phyloP scores from a whole-genome alignment of 2,113 vertebrate species.

The Rhynchomys soricoides region DNA sequence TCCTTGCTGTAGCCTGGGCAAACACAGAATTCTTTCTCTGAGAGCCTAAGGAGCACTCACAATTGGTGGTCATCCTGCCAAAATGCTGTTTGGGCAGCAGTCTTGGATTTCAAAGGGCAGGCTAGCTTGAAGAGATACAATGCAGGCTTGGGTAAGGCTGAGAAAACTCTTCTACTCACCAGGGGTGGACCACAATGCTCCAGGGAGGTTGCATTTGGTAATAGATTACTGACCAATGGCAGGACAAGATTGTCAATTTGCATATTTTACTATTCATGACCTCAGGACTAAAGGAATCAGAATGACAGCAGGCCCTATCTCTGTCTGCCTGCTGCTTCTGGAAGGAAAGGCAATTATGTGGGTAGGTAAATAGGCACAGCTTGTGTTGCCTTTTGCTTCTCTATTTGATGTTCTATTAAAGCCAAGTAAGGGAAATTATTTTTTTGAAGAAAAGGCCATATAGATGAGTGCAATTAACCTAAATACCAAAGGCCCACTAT shows the following conservation, averaged over 20 bases:
- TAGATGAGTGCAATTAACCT: neutral
- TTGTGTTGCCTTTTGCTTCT: neutral
- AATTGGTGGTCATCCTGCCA: neutral
- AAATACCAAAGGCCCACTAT: neutral
- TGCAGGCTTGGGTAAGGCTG: slow-evolving; percentile 54
- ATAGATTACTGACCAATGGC: slow-evolving; percentile 66
- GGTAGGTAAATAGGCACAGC: neutral
- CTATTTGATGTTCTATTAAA: neutral
- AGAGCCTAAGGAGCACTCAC: neutral
- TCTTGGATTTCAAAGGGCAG: slow-evolving; percentile 65
- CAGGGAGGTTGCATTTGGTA: slow-evolving; percentile 58
- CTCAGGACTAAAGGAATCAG: slow-evolving; percentile 36
- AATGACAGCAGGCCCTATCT: slow-evolving; percentile 24
- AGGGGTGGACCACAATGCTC: neutral
- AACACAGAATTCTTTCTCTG: slow-evolving; percentile 26
- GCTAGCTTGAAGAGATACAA: slow-evolving; percentile 26
- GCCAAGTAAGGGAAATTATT: neutral
- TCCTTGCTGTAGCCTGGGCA: slow-evolving; percentile 57
- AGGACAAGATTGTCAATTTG: slow-evolving; percentile 32
- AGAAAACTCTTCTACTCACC: neutral
- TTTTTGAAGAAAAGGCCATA: neutral
- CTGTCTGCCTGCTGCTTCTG: slow-evolving; percentile 24
- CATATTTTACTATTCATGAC: slow-evolving; percentile 70
- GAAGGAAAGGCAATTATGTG: slow-evolving; percentile 34
- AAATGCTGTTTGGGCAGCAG: slow-evolving; percentile 15